A percentile compares a stretch with the other conserved stretches of the same genome.
These are phyloP conservation scores for Brienomyrus brachyistius DNA, from an alignment of 2,113 vertebrate genomes.

Conservation along the genomic window DNA sequence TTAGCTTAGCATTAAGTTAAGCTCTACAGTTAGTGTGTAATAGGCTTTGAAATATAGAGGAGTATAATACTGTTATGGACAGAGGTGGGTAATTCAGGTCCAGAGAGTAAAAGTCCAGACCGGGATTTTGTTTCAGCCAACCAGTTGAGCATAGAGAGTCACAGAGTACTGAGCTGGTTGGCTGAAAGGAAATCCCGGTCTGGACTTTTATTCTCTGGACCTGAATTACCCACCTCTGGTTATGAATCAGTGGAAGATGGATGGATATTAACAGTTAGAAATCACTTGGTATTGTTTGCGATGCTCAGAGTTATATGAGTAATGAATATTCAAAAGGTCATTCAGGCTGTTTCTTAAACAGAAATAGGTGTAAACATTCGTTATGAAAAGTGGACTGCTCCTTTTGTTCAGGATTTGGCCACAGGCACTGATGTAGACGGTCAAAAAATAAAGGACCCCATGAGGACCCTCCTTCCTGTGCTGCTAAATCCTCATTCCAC, in stretches of 20 bases:
- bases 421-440: slow-evolving; percentile 83
- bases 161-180: too few species aligned
- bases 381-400: neutral
- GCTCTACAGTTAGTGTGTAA: neutral
- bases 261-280: neutral
- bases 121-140: too few species aligned
- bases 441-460: slow-evolving; percentile 83
- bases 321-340: neutral
- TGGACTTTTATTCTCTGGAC: too few species aligned
- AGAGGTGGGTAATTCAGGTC: too few species aligned
- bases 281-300: neutral
- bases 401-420: slow-evolving; percentile 75
- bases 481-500: slow-evolving; percentile 61
- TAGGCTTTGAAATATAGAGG: neutral
- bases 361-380: neutral
- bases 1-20: neutral
- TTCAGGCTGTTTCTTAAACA: neutral
- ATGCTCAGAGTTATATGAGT: too few species aligned
- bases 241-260: neutral
- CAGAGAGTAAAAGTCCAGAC: too few species aligned
- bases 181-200: too few species aligned
- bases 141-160: too few species aligned
- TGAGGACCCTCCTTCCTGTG: slow-evolving; percentile 91
- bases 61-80: neutral
- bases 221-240: neutral